Conservation (phyloP, 1,140 invertebrate genomes). For the Tetramorium simillimum region DNA sequence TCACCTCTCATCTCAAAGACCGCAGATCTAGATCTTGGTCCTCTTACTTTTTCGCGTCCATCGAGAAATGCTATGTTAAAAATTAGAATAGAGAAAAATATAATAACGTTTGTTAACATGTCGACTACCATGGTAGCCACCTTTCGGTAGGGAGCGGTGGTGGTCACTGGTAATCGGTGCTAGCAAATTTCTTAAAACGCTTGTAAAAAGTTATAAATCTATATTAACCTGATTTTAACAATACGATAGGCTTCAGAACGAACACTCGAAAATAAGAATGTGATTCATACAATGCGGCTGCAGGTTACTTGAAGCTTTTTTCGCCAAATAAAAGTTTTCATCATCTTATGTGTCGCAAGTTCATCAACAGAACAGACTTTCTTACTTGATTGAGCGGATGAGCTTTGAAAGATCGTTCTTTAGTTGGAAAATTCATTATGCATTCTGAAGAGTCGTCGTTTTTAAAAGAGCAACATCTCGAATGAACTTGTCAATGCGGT, state of each 20-base stretch:
- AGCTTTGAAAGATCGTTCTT: background rate
- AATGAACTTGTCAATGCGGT: background rate
- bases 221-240: background rate
- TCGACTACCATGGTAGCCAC: too few species aligned
- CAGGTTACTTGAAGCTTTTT: background rate
- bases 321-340: background rate
- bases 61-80: background rate
- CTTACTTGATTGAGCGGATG: background rate
- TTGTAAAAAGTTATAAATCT: too few species aligned
- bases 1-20: background rate
- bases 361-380: background rate
- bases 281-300: background rate
- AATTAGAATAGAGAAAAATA: background rate
- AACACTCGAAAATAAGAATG: background rate
- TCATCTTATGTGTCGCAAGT: background rate
- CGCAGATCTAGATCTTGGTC: slow-evolving; percentile 13
- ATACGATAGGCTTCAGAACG: background rate
- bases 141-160: too few species aligned
- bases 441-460: too few species aligned
- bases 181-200: too few species aligned
- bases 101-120: background rate
- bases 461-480: background rate
- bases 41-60: background rate
- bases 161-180: too few species aligned
- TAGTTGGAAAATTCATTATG: background rate